A percentile compares a stretch with the other conserved stretches of the same genome.
phyloP scores from a whole-genome alignment of 1,140 invertebrate genomes.

The Lasioglossum albipes region DNA sequence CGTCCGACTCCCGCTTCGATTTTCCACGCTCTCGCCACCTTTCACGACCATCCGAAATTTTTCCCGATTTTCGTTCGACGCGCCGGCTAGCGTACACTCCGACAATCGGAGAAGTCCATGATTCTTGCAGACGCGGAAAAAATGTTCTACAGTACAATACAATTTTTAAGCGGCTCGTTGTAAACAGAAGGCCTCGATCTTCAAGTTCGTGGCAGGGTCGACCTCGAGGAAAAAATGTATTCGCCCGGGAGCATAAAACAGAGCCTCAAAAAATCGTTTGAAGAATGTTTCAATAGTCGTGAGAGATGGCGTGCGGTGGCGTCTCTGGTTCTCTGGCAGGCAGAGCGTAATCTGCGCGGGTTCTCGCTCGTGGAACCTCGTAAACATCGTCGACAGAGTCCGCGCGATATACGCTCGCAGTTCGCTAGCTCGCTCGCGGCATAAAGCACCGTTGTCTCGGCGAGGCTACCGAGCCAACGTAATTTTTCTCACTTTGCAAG shows the following conservation, averaged over 20 bases:
- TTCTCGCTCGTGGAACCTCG: constrained; percentile 61
- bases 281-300: background rate
- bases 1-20: background rate
- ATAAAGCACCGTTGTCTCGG: constrained; percentile 70
- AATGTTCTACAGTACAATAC: too few species aligned
- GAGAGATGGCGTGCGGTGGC: background rate
- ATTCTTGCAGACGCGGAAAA: too few species aligned
- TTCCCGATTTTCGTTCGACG: background rate
- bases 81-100: too few species aligned
- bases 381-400: constrained; percentile 69
- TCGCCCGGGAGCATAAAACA: too few species aligned
- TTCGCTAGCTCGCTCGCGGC: constrained; percentile 31
- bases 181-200: too few species aligned
- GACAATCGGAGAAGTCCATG: too few species aligned
- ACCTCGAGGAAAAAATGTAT: too few species aligned
- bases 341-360: constrained; percentile 22
- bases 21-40: too few species aligned
- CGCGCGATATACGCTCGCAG: constrained; percentile 28
- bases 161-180: too few species aligned
- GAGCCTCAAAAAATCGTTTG: background rate
- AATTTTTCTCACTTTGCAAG: constrained; percentile 79
- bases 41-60: background rate
- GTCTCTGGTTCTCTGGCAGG: background rate
- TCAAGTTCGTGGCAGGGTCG: too few species aligned
- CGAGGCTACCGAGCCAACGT: constrained; percentile 68